A percentile compares a stretch with the other conserved stretches of the same genome.
Conservation (phyloP, 2,113 vertebrate species). For the Ivindomyrus marchei region DNA sequence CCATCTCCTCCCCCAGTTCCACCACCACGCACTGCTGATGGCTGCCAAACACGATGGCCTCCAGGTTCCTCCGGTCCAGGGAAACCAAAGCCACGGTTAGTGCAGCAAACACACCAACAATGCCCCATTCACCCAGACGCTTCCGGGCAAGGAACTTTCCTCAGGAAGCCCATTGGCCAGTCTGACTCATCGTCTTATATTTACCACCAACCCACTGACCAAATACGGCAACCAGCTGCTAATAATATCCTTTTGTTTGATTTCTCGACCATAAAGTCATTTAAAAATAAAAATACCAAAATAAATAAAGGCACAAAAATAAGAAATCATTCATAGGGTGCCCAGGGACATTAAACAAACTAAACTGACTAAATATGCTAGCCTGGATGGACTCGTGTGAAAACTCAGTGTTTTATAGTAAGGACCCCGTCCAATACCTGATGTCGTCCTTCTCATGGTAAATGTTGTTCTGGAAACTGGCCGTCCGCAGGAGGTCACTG, state of each 20-base stretch:
- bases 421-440: slow-evolving; percentile 56
- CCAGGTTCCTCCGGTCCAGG: slow-evolving; percentile 62
- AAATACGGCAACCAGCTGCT: background rate
- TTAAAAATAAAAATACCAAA: background rate
- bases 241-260: background rate
- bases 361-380: background rate
- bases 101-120: background rate
- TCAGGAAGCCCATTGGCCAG: background rate
- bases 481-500: slow-evolving; percentile 76
- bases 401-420: background rate
- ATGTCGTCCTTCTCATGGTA: slow-evolving; percentile 84
- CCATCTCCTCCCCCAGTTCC: slow-evolving; percentile 71
- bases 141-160: background rate
- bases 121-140: background rate
- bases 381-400: background rate
- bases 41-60: slow-evolving; percentile 74
- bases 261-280: background rate
- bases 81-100: background rate
- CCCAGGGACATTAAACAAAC: background rate
- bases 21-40: slow-evolving; percentile 78
- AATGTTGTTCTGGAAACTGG: slow-evolving; percentile 78
- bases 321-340: background rate
- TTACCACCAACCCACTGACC: background rate
- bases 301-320: background rate
- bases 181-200: background rate